Base-by-base conservation (phyloP, 2,888 invertebrate species). In the Baronia brevicornis region DNA sequence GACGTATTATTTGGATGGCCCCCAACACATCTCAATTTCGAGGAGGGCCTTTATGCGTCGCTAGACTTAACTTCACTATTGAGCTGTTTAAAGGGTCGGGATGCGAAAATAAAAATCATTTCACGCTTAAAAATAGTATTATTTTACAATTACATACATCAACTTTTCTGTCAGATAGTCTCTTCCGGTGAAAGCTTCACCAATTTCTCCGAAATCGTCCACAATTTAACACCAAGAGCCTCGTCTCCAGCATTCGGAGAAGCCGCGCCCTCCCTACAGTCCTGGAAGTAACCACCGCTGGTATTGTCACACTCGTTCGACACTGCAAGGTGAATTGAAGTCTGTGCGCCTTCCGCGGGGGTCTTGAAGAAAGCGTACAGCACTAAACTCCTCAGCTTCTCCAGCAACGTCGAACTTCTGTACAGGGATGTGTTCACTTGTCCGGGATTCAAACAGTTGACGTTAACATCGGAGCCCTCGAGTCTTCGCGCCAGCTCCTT, bases 371-470 rank as follows among this genome's bases (percentile, higher is more conserved):
- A 90, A 1, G 87, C 85, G 47, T 90, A 92, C 1, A 90, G 69
- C 1, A 93, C 71, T 10, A 91, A 57, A 54, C 85, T 85, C 48
- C 92, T 50, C 46, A 41, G 75, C 78, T 85, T 90, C 28, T 77
- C 77, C 15, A 77, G 36, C 0, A 68, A 33, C 0, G 71, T 77
- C 0, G 59, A 54, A 49, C 88, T 91, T 31, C 90, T 86, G 87
- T 93, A 93, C 29, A 94, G 89, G 4, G 91, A 91, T 0, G 92
- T 92, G 60, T 92, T 91, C 12, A 95, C 91, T 72, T 94, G 89
- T 0, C 96, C 96, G 0, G 96, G 96, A 72, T 96, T 95, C 5
- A 95, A 72, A 48, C 91, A 92, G 64, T 95, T 95, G 0, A 89
- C 93, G 0, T 90, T 90, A 0, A 95, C 89, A 1, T 89, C 89